Conservation (phyloP, 1,140 invertebrate species). For the Hylyphantes graminicola region DNA sequence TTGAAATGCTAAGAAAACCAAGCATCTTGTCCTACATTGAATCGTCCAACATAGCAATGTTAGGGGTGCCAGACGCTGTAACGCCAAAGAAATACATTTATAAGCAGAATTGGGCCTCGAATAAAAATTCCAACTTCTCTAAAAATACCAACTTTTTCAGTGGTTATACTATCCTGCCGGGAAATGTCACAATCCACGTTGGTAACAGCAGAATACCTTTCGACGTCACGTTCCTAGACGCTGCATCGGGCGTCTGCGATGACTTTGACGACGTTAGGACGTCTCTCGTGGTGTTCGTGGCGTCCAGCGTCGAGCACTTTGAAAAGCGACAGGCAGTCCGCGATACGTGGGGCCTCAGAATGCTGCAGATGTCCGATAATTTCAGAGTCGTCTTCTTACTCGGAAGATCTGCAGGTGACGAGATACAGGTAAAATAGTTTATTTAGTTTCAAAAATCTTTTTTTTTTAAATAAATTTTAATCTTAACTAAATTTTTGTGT, state of each 20-base stretch:
- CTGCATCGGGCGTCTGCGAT: conserved; percentile 49
- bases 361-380: conserved; percentile 62
- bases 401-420: conserved; percentile 21
- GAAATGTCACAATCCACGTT: conserved; percentile 59
- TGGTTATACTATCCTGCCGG: conserved; percentile 67
- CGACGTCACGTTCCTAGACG: conserved; percentile 59
- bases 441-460: too few relatives aligned
- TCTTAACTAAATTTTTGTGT: too few relatives aligned
- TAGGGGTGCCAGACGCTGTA: too few relatives aligned
- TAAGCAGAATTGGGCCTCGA: background rate
- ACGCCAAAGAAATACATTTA: background rate
- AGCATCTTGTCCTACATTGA: too few relatives aligned
- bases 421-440: background rate
- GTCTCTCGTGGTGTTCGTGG: conserved; percentile 62
- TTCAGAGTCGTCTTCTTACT: conserved; percentile 63
- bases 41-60: too few relatives aligned
- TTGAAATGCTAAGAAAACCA: too few relatives aligned
- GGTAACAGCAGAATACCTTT: conserved; percentile 45
- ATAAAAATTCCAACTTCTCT: background rate
- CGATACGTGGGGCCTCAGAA: conserved; percentile 63
- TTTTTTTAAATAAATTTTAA: too few relatives aligned
- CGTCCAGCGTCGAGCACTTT: conserved; percentile 60
- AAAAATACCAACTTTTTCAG: background rate
- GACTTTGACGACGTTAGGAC: conserved; percentile 35
- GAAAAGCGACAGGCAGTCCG: conserved; percentile 61